A percentile compares a stretch with the other conserved stretches of the same genome.
Evolutionary conservation across 2,797 vertebrate genomes (phyloP).

Genomic region (Xenopus petersii): DNA sequence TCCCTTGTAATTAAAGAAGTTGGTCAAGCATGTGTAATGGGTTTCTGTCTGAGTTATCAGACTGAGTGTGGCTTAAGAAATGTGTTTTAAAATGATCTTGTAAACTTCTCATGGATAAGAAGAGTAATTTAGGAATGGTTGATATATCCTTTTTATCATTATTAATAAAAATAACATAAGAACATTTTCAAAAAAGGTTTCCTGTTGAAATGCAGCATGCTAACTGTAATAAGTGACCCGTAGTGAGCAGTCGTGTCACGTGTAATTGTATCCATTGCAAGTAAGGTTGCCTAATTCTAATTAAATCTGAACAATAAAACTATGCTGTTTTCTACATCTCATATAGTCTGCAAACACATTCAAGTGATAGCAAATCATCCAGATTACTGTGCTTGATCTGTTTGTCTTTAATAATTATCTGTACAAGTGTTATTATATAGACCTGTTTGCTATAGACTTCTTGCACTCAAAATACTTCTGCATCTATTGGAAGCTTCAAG

Average conservation of each 20-base stretch:
- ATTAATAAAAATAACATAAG: constrained; percentile 14
- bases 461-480: no score
- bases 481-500: no score
- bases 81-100: constrained; percentile 30
- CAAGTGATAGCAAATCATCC: no score
- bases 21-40: constrained; percentile 8
- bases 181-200: constrained; percentile 5
- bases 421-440: no score
- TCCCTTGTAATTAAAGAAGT: no score
- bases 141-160: no score
- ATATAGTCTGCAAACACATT: constrained; percentile 7
- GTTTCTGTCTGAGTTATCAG: constrained; percentile 13
- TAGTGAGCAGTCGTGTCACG: constrained; percentile 29
- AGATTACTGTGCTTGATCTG: no score
- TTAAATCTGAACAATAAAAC: constrained; percentile 38
- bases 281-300: constrained; percentile 35
- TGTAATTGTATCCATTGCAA: constrained; percentile 37
- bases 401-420: no score
- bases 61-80: constrained; percentile 15
- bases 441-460: no score
- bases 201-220: neutral
- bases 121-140: neutral
- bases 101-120: constrained; percentile 18
- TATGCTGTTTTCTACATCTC: constrained; percentile 17
- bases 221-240: constrained; percentile 33